Percentiles rank a stretch among this genome's conserved stretches.
Conservation (phyloP, 2,888 invertebrate species). For the Leptopilina syphax region DNA sequence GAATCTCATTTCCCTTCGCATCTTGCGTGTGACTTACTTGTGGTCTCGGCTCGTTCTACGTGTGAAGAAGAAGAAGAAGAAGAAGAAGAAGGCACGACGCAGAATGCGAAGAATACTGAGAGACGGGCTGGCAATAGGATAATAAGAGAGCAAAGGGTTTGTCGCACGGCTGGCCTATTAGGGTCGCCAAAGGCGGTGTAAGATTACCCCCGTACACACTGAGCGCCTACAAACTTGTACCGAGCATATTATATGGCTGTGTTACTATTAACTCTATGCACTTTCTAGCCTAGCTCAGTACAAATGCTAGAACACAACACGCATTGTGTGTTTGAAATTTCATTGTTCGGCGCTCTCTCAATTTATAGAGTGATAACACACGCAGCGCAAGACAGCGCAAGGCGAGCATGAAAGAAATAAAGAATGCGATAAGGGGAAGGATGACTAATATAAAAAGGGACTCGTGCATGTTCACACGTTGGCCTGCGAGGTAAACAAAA, state of each 20-base stretch:
- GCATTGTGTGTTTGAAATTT: too few relatives aligned
- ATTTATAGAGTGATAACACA: too few relatives aligned
- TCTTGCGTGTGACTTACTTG: constrained; percentile 41
- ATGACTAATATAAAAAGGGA: neutral
- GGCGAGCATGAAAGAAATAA: too few relatives aligned
- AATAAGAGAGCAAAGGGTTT: constrained; percentile 64
- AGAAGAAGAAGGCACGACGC: constrained; percentile 34
- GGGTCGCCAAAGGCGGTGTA: constrained; percentile 62
- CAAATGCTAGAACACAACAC: too few relatives aligned
- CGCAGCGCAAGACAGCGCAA: too few relatives aligned
- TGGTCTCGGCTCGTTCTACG: constrained; percentile 37
- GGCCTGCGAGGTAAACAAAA: constrained; percentile 19
- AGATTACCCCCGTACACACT: constrained; percentile 60
- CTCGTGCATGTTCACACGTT: constrained; percentile 20
- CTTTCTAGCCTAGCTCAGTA: constrained; percentile 45
- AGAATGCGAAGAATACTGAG: constrained; percentile 30
- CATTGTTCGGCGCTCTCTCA: too few relatives aligned
- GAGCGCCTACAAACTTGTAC: constrained; percentile 39
- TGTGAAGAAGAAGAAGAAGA: constrained; percentile 22
- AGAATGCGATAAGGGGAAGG: too few relatives aligned
- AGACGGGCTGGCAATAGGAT: constrained; percentile 55
- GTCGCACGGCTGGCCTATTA: constrained; percentile 68
- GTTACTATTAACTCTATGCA: neutral
- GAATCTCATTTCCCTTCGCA: constrained; percentile 41
- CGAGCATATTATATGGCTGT: constrained; percentile 17